Base-by-base conservation (phyloP, 2,797 vertebrate species). In the Phaenicophaeus curvirostris region DNA sequence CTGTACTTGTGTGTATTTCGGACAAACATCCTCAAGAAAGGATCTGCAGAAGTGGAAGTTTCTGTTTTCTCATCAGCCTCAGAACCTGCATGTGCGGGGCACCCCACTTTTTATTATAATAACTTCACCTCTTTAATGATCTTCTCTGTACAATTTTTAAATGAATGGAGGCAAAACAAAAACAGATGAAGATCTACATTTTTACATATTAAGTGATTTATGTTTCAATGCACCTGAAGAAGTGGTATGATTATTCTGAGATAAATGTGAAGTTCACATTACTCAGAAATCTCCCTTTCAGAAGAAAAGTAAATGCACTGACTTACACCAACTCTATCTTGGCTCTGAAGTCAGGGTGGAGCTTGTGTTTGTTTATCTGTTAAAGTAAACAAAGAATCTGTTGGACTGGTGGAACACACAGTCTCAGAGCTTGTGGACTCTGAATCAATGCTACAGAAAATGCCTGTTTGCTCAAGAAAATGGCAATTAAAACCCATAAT, bases 351-450 rank as follows among this genome's bases (percentile, higher is more conserved):
- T 71, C 62, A 93, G 96, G 95, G 94, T 96, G 96, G 94, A 96
- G 94, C 68, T 94, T 91, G 72, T 44, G 71, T 87, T 73, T 13
- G 17, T 91, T 94, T 87, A 63, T 95, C 58, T 59, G 37, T 67
- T 96, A 96, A 95, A 88, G 91, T 63, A 96, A 97, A 95, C 76
- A 95, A 83, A 77, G 44, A 33, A 74, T 77, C 81, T 88, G 76
- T 62, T 88, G 91, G 80, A 92, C 88, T 83, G 18, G 35, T 93
- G 91, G 53, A 71, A 35, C 69, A 16, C 28, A 58, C 77, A 83
- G 37, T 80, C 62, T 94, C 73, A 87, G 53, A 83, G 13, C 2
- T 24, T 44, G 11, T 66, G 53, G 14, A 5, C 3, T 54, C 20
- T 72, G 58, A 59, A 87, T 46, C 27, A 62, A 2, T 68, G 54